These are phyloP conservation scores for Ochropleura leucogaster DNA, from an alignment of 2,888 invertebrate species.

Conservation along the genomic window DNA sequence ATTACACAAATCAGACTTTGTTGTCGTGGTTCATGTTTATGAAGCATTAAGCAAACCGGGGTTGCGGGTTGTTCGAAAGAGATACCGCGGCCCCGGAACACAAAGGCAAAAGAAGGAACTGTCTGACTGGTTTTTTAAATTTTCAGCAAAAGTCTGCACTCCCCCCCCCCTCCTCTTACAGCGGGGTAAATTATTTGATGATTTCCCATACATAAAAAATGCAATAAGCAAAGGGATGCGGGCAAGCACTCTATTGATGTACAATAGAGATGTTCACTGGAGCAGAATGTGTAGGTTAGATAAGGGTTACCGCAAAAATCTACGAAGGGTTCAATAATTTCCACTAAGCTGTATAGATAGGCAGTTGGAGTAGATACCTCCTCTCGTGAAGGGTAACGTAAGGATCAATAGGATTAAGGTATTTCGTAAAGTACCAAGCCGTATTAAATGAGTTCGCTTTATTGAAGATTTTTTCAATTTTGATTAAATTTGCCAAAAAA, in stretches of 20 bases:
- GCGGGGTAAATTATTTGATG: too few species aligned
- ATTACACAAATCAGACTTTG: too few species aligned
- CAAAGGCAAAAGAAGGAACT: too few species aligned
- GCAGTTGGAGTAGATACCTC: conserved; percentile 5
- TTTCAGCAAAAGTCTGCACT: too few species aligned
- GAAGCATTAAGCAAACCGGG: too few species aligned
- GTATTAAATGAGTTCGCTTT: conserved; percentile 9
- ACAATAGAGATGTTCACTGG: conserved; percentile 47
- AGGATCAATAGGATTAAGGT: conserved; percentile 32
- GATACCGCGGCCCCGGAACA: too few species aligned
- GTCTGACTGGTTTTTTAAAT: too few species aligned
- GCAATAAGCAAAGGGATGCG: conserved; percentile 18
- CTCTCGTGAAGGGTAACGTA: not conserved
- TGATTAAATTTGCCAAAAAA: not conserved
- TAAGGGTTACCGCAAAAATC: conserved; percentile 54
- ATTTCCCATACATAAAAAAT: not conserved
- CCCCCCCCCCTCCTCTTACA: too few species aligned
- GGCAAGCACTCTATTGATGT: conserved; percentile 20
- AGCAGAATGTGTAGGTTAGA: conserved; percentile 40
- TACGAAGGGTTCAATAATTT: conserved; percentile 46
- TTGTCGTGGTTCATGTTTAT: too few species aligned
- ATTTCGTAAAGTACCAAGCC: conserved; percentile 16
- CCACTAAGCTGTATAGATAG: conserved; percentile 10
- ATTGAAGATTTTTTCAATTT: not conserved
- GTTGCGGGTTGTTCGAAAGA: too few species aligned